Evolutionary conservation across 2,113 vertebrate species (phyloP).

Genomic region (Porphyrio hochstetteri): DNA sequence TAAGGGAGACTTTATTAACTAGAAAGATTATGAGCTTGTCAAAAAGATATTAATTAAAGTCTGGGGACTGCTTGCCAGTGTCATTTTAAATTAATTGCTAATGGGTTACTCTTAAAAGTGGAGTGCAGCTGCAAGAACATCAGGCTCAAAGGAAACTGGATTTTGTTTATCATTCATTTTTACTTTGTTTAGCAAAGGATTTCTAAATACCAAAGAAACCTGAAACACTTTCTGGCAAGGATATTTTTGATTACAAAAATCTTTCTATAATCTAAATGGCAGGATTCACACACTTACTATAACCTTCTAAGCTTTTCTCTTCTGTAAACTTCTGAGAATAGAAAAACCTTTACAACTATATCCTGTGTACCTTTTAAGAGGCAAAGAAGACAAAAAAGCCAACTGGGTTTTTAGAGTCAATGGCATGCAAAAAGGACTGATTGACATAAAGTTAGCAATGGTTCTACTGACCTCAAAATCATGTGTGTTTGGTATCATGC

Average conservation of each 20-base stretch:
- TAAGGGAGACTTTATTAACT: conserved; percentile 48
- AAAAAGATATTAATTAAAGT: conserved; percentile 63
- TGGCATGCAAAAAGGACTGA: background rate
- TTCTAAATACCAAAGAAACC: conserved; percentile 50
- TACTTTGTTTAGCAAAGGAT: conserved; percentile 60
- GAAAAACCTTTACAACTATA: background rate
- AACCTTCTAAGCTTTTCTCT: background rate
- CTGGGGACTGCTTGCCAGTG: conserved; percentile 56
- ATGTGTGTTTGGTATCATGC: background rate
- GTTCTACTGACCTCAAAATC: background rate
- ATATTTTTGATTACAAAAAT: conserved; percentile 42
- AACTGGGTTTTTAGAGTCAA: background rate
- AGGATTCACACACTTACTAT: background rate
- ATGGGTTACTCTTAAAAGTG: conserved; percentile 51
- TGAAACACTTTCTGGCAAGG: conserved; percentile 34
- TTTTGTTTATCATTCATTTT: conserved; percentile 64
- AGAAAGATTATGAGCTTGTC: conserved; percentile 50
- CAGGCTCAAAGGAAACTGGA: conserved; percentile 44
- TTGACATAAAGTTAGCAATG: background rate
- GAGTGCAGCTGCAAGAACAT: conserved; percentile 62
- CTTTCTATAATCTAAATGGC: conserved; percentile 13
- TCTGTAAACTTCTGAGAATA: background rate
- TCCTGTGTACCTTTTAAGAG: background rate
- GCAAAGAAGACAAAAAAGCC: background rate
- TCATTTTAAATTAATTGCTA: conserved; percentile 64